A percentile compares a stretch with the other conserved stretches of the same genome.
Conservation (phyloP, 2,888 invertebrate genomes). For the Mythimna pallens region DNA sequence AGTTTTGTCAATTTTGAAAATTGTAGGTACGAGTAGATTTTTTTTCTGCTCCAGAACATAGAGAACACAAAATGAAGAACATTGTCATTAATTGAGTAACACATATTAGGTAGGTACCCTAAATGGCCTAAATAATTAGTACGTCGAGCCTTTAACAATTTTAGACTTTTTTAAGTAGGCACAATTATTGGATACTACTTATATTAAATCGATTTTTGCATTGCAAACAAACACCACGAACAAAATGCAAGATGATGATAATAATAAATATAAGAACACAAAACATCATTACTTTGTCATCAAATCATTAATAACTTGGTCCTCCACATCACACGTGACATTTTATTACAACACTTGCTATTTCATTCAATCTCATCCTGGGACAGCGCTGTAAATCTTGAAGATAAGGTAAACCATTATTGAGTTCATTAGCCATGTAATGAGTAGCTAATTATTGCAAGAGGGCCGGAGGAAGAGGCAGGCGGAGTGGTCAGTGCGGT, state of each 20-base stretch:
- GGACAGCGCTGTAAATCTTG: slow-evolving; percentile 5
- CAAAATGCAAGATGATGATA: background rate
- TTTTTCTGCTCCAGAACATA: too few relatives aligned
- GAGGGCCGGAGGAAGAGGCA: slow-evolving; percentile 45
- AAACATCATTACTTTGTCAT: background rate
- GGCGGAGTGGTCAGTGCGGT: slow-evolving; percentile 67
- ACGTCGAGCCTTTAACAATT: too few relatives aligned
- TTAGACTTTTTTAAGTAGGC: too few relatives aligned
- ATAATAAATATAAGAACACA: background rate
- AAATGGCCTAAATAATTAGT: background rate
- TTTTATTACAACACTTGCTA: background rate
- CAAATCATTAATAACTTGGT: background rate
- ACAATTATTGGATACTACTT: too few relatives aligned
- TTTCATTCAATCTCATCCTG: background rate
- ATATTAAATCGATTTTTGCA: background rate
- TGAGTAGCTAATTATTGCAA: slow-evolving; percentile 31
- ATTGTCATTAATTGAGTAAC: too few relatives aligned
- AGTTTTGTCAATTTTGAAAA: too few relatives aligned
- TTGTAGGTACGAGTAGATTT: too few relatives aligned
- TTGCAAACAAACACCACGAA: background rate
- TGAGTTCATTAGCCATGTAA: slow-evolving; percentile 23
- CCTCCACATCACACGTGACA: background rate
- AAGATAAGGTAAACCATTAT: slow-evolving; percentile 37
- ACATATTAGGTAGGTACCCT: too few relatives aligned
- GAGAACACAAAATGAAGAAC: too few relatives aligned